Evolutionary conservation across 2,888 invertebrate species (phyloP), one percentile per base, ranked within the genome.

Genomic region (Xestia xanthographa): DNA sequence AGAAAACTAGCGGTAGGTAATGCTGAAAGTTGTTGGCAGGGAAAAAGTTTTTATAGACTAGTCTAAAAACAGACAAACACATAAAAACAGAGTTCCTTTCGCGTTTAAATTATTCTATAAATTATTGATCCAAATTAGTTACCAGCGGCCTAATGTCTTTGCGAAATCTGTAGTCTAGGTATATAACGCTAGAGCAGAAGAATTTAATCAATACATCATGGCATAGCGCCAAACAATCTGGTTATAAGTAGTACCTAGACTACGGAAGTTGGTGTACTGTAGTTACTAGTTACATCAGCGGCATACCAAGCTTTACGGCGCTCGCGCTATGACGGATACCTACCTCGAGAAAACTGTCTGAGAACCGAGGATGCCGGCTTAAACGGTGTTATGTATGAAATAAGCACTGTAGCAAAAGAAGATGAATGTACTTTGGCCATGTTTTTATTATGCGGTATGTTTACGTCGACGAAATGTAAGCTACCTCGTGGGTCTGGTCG

Each of bases 271-370:
- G 29, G 20, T n/a, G 63, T 63, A 41, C 41, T 12, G n/a, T 3
- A 43, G 77, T 83, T 83, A 83, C 79, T 3, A 43, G 82, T 83
- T 83, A 83, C 79, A 74, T 83, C 79, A 83, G 29, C 26, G 4
- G 41, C 83, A 72, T 86, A 34, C 84, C 83, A 9, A 67, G 86
- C 62, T 82, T 53, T 72, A 85, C 45, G 63, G 65, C 34, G 63
- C 73, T 71, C 58, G 65, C 34, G 63, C 73, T 71, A 66, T 62
- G 83, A 72, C 62, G 62, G 69, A 77, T 43, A 48, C 5, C 62
- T 29, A 29, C 48, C 38, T 63, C n/a, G 71, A 78, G 83, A 86
- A 83, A 85, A 74, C 68, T 53, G 41, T 53, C 48, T 62, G 34
- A 45, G 50, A 29, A 29, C 41, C 17, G 22, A 41, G 58, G 41